Evolutionary conservation across 2,113 vertebrate species (phyloP).

Genomic region (Solea solea): DNA sequence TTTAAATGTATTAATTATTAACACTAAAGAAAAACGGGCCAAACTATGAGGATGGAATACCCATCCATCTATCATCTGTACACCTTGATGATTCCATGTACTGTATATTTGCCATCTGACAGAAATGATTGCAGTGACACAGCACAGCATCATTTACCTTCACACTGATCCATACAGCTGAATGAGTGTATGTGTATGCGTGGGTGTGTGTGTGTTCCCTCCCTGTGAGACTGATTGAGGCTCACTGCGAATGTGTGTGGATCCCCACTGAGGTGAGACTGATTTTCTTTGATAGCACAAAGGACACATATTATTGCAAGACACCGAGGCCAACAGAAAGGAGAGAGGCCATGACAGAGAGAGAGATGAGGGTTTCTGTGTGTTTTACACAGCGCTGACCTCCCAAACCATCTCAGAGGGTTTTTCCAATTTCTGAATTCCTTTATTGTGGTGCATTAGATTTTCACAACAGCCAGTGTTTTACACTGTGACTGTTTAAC

Average conservation of each 20-base stretch:
- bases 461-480: no score
- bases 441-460: conserved; percentile 31
- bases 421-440: conserved; percentile 44
- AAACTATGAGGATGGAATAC: no score
- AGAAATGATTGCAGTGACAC: conserved; percentile 1
- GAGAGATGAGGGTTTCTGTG: neutral
- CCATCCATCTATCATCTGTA: no score
- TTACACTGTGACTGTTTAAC: no score
- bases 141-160: neutral
- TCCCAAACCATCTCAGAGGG: conserved; percentile 1
- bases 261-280: conserved; percentile 47
- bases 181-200: conserved; percentile 1
- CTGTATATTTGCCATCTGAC: no score
- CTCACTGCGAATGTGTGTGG: conserved; percentile 51
- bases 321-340: neutral
- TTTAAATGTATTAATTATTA: no score
- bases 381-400: conserved; percentile 15
- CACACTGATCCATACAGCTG: conserved; percentile 6
- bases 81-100: no score
- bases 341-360: neutral
- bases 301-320: conserved; percentile 31
- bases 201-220: neutral
- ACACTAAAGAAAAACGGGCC: no score
- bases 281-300: conserved; percentile 58
- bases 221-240: conserved; percentile 43